These are phyloP conservation scores for Agrotis clavis DNA, from an alignment of 2,888 invertebrate genomes.

Conservation along the genomic window DNA sequence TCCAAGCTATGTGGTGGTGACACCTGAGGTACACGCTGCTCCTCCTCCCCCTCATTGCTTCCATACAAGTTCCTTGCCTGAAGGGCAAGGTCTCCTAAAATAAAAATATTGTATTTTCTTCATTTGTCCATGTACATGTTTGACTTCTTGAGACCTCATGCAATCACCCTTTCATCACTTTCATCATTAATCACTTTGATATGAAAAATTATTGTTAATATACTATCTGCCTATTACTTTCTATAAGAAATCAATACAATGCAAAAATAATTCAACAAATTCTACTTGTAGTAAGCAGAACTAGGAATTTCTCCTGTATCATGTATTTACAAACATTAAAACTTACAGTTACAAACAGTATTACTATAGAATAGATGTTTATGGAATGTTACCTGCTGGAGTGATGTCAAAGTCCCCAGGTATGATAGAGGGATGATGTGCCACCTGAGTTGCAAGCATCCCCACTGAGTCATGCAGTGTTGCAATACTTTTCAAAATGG, in stretches of 20 bases:
- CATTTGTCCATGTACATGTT: background rate
- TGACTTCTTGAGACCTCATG: too few relatives aligned
- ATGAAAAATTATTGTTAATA: too few relatives aligned
- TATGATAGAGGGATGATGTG: constrained; percentile 97
- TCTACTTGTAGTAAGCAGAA: too few relatives aligned
- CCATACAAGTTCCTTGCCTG: constrained; percentile 88
- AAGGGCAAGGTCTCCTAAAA: constrained; percentile 85
- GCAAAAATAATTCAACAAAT: too few relatives aligned
- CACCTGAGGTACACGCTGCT: constrained; percentile 95
- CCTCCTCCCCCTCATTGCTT: constrained; percentile 92
- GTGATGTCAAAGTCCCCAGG: constrained; percentile 98
- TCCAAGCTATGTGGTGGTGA: constrained; percentile 94
- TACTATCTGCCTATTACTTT: too few relatives aligned
- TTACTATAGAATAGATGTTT: background rate
- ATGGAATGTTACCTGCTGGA: constrained; percentile 91
- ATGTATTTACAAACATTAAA: background rate
- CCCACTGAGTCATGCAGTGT: constrained; percentile 97
- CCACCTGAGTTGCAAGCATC: constrained; percentile 96
- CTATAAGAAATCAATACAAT: too few relatives aligned
- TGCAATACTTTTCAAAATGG: constrained; percentile 97
- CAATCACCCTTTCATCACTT: too few relatives aligned
- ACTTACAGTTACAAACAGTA: background rate
- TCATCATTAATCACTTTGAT: too few relatives aligned
- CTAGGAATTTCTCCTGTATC: too few relatives aligned
- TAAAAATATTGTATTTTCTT: background rate